Evolutionary conservation across 1,140 invertebrate genomes (phyloP).

Genomic region (Orchesella cincta): DNA sequence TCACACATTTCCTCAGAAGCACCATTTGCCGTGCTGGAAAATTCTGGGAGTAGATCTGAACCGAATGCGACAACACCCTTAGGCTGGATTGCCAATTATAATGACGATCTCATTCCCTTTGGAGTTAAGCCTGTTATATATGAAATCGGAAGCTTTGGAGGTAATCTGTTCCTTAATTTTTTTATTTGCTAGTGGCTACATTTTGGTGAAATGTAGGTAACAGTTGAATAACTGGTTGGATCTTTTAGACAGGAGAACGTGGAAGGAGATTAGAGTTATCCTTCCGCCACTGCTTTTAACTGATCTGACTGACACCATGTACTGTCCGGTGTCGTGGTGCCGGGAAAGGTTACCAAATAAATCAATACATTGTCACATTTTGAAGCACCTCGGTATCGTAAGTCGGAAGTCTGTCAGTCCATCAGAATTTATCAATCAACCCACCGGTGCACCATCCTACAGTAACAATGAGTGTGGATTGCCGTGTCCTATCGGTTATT

Average conservation of each 20-base stretch:
- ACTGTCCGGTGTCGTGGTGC: conserved; percentile 10
- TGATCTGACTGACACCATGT: not conserved
- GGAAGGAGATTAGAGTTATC: conserved; percentile 13
- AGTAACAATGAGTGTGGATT: not conserved
- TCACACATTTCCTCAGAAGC: no score
- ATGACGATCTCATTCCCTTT: not conserved
- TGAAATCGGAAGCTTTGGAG: not conserved
- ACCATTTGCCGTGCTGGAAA: no score
- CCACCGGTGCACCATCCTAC: no score
- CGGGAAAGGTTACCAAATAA: conserved; percentile 4
- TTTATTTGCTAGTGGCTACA: no score
- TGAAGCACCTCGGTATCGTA: not conserved
- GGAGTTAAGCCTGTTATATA: not conserved
- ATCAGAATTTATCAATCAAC: no score
- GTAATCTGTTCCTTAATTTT: not conserved
- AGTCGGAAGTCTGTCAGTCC: not conserved
- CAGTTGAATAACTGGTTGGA: not conserved
- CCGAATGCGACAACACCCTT: not conserved
- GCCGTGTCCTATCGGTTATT: not conserved
- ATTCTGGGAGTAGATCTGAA: not conserved
- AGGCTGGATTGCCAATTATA: not conserved
- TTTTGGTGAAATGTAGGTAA: not conserved
- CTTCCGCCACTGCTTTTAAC: not conserved
- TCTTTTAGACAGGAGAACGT: not conserved
- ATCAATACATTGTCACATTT: not conserved